Conservation (phyloP, 1,140 invertebrate species). For the Brachionus rubens region DNA sequence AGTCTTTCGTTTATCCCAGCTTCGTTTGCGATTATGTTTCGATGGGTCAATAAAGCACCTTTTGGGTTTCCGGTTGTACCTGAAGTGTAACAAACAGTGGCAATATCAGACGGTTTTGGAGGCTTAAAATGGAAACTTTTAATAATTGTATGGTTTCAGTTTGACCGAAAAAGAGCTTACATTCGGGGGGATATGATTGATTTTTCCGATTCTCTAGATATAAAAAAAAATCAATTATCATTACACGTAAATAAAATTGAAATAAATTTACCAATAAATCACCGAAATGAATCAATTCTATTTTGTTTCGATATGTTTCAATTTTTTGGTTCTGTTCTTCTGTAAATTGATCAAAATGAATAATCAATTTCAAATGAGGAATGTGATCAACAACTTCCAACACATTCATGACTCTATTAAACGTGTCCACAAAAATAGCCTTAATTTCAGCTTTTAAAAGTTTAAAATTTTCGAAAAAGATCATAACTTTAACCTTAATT, state of each 20-base stretch:
- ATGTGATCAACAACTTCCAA: background rate
- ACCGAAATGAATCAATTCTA: conserved; percentile 18
- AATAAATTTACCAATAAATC: background rate
- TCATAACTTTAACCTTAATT: too few species aligned
- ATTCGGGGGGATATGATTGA: conserved; percentile 19
- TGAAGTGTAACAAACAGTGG: conserved; percentile 91
- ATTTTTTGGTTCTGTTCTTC: background rate
- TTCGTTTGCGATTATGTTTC: conserved; percentile 67
- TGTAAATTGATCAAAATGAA: conserved; percentile 41
- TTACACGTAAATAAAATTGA: background rate
- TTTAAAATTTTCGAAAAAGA: too few species aligned
- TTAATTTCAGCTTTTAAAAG: conserved; percentile 22
- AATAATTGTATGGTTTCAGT: too few species aligned
- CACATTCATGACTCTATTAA: conserved; percentile 6
- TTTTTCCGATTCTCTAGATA: conserved; percentile 1
- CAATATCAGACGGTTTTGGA: conserved; percentile 71
- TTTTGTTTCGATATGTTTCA: background rate
- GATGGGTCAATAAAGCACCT: conserved; percentile 91
- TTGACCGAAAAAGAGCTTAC: too few species aligned
- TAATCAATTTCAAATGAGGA: conserved; percentile 2
- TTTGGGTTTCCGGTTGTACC: conserved; percentile 93
- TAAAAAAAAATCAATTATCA: background rate
- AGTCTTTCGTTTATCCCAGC: conserved; percentile 27
- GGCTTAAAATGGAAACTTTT: conserved; percentile 18
- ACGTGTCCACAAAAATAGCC: conserved; percentile 42